Percentiles rank a stretch among this genome's conserved stretches.
Conservation (phyloP, 2,888 invertebrate species). For the Chalcosyrphus nemorum region DNA sequence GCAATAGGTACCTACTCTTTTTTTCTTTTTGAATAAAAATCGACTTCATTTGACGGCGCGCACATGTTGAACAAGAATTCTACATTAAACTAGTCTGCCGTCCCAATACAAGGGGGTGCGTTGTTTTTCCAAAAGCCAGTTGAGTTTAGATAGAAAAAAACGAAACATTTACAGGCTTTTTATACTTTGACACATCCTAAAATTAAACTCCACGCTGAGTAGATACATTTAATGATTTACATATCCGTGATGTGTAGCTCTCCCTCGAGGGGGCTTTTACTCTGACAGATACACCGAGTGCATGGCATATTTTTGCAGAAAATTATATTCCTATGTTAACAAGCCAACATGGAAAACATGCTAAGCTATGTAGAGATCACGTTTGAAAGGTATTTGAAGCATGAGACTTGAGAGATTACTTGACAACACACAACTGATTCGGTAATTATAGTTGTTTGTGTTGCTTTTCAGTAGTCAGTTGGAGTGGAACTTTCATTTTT, state of each 20-base stretch:
- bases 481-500: conserved; percentile 23
- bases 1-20: neutral
- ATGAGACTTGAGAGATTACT: conserved; percentile 19
- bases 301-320: neutral
- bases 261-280: conserved; percentile 11
- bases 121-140: conserved; percentile 60
- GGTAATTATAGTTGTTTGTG: neutral
- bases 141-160: conserved; percentile 6
- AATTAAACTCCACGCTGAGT: neutral
- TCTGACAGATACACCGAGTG: neutral
- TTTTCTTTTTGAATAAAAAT: conserved; percentile 46
- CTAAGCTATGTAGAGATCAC: neutral
- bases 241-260: conserved; percentile 10
- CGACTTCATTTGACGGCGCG: conserved; percentile 33
- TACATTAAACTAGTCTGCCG: conserved; percentile 23
- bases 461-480: neutral
- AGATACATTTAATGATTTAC: conserved; percentile 9
- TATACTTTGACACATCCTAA: conserved; percentile 43
- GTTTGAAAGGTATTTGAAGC: conserved; percentile 19
- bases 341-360: conserved; percentile 11
- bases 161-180: conserved; percentile 25
- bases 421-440: conserved; percentile 16
- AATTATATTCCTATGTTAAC: conserved; percentile 30
- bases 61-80: conserved; percentile 45
- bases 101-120: conserved; percentile 51